Conservation (phyloP, 2,888 invertebrate species). For the Strigamia crassipes region DNA sequence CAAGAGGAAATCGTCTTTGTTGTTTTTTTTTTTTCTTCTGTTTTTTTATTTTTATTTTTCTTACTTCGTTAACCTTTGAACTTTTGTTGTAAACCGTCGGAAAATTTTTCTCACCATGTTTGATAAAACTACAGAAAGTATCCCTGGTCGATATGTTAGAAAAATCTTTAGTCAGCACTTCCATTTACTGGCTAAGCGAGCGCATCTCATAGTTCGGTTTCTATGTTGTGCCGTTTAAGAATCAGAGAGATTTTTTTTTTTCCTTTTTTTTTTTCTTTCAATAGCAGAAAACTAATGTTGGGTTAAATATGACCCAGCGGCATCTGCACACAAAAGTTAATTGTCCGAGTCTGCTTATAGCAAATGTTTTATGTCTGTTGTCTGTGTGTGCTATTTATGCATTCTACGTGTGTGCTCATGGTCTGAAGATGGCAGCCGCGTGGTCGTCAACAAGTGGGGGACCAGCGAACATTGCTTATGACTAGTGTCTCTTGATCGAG, state of each 20-base stretch:
- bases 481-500: slow-evolving; percentile 19
- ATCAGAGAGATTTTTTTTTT: too few species aligned
- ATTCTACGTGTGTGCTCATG: neutral
- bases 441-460: slow-evolving; percentile 36
- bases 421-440: slow-evolving; percentile 23
- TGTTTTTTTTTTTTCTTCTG: neutral
- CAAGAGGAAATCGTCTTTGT: slow-evolving; percentile 13
- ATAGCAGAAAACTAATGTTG: neutral
- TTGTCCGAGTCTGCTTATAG: neutral
- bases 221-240: too few species aligned
- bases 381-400: neutral
- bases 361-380: neutral
- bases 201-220: too few species aligned
- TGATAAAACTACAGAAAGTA: neutral
- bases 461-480: slow-evolving; percentile 16
- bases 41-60: neutral
- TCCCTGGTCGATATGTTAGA: too few species aligned
- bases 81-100: neutral
- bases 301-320: neutral
- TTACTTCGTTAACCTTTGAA: slow-evolving; percentile 32
- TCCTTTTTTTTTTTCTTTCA: too few species aligned
- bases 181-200: too few species aligned
- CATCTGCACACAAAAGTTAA: neutral
- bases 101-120: neutral
- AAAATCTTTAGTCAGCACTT: too few species aligned